Conservation (phyloP, 2,113 vertebrate species). For the Macrotus californicus region DNA sequence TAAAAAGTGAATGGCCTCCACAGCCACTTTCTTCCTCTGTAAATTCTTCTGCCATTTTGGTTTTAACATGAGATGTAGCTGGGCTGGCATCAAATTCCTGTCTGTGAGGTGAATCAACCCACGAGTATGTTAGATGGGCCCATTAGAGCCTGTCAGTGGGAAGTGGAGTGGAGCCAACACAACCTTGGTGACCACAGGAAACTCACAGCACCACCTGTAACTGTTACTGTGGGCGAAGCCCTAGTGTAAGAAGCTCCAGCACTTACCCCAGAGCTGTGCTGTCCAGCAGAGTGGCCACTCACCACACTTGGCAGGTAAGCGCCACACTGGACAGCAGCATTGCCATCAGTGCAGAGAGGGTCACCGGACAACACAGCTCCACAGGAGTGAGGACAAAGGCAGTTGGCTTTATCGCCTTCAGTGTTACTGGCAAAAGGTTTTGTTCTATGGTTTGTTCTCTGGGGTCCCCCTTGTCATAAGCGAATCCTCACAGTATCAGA, state of each 20-base stretch:
- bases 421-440: not conserved
- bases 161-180: constrained; percentile 70
- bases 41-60: not conserved
- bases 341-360: too few species aligned
- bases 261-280: not conserved
- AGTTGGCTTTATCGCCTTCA: not conserved
- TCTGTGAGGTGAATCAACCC: not conserved
- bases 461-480: not conserved
- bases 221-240: not conserved
- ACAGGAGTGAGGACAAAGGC: not conserved
- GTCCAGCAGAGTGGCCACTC: not conserved
- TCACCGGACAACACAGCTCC: too few species aligned
- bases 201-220: constrained; percentile 2
- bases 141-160: constrained; percentile 43
- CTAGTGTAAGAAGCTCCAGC: too few species aligned
- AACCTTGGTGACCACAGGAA: constrained; percentile 47
- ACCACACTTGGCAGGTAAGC: accelerated
- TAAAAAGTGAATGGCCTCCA: too few species aligned
- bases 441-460: not conserved
- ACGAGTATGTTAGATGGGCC: too few species aligned
- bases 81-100: not conserved
- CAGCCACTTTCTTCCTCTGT: not conserved
- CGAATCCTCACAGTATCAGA: not conserved
- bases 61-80: not conserved
- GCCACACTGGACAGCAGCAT: too few species aligned